Base-by-base conservation (phyloP, 2,113 vertebrate species). In the Alligator sinensis region DNA sequence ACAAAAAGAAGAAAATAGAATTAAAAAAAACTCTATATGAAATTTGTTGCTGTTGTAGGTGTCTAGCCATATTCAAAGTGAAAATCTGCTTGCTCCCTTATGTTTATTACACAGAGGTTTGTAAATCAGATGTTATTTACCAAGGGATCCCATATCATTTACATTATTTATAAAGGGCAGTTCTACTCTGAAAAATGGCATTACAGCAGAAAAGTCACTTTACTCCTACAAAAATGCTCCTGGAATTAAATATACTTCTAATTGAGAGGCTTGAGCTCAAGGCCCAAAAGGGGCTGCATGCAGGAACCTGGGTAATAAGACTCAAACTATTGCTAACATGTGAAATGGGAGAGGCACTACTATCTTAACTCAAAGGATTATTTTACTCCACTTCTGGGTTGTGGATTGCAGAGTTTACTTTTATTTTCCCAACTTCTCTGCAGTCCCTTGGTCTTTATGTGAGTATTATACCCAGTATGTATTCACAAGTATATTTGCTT, bases 221-320 rank as follows among this genome's bases (percentile, higher is more conserved):
- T 38, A 47, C 38, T 62, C 13, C n/a, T 54, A 61, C 86, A 64
- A 90, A 12, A 82, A 2, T 16, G 55, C 16, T 84, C 19, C 5
- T 1, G 10, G 22, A 0, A 0, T 11, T 11, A 27, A 7, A 68
- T 62, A 89, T 24, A 80, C 6, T 16, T 57, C 11, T 9, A 21
- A 24, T 0, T 70, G 60, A 72, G 63, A 4, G 22, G 62, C 28
- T 77, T 9, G 47, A 47, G 47, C 2, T 82, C 47, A 4, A 0
- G 2, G 21, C 77, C 15, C 28, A 64, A 17, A 80, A 70, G 18
- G 38, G 13, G 57, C 24, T 13, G 11, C 1, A 0, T 10, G 28
- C 9, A 7, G 18, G 63, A 83, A 13, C n/a, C 57, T 14, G 10
- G 5, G 27, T 78, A 68, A 10, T 16, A 25, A 58, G 22, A 18